Evolutionary conservation across 1,140 invertebrate species (phyloP).

Genomic region (Thalassaphorura encarpata): DNA sequence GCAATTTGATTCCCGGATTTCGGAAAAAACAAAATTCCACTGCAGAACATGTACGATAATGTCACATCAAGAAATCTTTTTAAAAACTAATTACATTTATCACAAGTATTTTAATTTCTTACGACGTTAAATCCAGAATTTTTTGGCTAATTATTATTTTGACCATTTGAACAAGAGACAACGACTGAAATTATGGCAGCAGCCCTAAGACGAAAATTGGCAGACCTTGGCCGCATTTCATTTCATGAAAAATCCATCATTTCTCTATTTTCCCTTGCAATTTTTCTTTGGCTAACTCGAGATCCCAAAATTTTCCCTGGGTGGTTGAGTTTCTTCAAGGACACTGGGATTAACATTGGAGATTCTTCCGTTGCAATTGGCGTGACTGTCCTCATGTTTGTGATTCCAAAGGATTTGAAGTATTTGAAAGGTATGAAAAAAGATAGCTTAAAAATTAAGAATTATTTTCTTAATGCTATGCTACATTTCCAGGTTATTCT

Average conservation of each 20-base stretch:
- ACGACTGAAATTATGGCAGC: background rate
- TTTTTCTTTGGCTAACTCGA: conserved; percentile 47
- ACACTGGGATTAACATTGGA: conserved; percentile 31
- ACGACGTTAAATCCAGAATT: too few relatives aligned
- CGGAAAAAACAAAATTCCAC: too few relatives aligned
- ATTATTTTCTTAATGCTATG: background rate
- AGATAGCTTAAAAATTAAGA: background rate
- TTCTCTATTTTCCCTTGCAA: conserved; percentile 41
- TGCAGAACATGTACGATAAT: too few relatives aligned
- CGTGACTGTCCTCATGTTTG: conserved; percentile 40
- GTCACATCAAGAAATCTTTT: too few relatives aligned
- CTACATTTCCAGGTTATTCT: conserved; percentile 3
- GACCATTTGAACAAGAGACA: background rate
- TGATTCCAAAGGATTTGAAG: conserved; percentile 30
- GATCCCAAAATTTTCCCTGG: conserved; percentile 45
- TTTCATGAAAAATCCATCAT: conserved; percentile 44
- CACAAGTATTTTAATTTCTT: too few relatives aligned
- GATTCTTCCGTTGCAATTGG: conserved; percentile 40
- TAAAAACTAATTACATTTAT: too few relatives aligned
- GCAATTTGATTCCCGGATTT: too few relatives aligned
- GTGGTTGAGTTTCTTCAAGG: conserved; percentile 41
- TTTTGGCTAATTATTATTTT: too few relatives aligned
- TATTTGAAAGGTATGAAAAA: conserved; percentile 8
- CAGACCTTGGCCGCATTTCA: conserved; percentile 31
- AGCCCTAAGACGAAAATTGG: background rate